Evolutionary conservation across 2,113 vertebrate genomes (phyloP).

Genomic region (Balaenoptera acutorostrata): DNA sequence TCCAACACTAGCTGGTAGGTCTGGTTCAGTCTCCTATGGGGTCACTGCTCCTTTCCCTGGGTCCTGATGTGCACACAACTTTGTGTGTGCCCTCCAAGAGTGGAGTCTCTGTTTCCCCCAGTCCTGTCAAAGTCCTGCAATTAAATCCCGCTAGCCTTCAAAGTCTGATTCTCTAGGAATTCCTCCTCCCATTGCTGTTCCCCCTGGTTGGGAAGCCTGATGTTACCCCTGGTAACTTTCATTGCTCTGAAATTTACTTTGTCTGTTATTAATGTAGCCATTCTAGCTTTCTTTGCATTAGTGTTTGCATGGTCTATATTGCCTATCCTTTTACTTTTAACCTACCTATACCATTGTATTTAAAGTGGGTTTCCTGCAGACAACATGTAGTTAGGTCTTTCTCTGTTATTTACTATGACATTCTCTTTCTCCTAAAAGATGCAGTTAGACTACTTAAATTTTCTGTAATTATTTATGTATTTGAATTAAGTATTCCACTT

Average conservation of each 20-base stretch:
- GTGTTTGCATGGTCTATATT: neutral
- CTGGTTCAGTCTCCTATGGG: no score
- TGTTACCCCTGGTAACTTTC: neutral
- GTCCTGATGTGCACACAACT: no score
- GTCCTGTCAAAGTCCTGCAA: fast-evolving
- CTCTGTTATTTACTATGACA: neutral
- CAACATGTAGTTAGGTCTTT: no score
- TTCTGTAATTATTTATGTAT: neutral
- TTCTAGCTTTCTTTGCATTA: neutral
- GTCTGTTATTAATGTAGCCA: neutral
- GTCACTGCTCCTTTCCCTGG: no score
- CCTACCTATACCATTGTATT: neutral
- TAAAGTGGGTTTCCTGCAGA: neutral
- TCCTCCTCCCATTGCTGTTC: no score
- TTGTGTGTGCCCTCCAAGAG: no score
- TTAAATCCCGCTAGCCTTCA: no score
- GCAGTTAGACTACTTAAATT: neutral
- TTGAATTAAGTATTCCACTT: neutral
- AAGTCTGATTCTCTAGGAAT: no score
- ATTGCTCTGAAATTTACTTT: neutral
- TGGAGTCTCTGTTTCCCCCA: no score
- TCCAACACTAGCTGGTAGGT: no score
- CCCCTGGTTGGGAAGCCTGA: no score
- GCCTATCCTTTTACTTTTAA: neutral
- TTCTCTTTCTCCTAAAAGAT: neutral